These are phyloP conservation scores for Brachylomia viminalis DNA, from an alignment of 2,888 invertebrate genomes.

Conservation along the genomic window DNA sequence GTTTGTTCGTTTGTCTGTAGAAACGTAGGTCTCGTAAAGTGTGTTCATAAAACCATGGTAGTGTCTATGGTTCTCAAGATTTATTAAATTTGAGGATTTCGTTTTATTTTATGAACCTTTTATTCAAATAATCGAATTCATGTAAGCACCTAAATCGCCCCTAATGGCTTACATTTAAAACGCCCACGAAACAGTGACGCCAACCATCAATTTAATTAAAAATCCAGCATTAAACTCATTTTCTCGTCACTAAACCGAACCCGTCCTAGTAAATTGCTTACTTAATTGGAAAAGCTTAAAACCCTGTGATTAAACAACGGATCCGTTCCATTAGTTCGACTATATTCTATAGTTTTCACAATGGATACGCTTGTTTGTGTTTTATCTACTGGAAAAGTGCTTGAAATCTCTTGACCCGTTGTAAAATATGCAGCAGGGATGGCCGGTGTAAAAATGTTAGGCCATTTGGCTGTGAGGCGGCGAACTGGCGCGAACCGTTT, in stretches of 20 bases:
- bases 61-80: neutral
- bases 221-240: slow-evolving; percentile 44
- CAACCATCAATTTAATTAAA: slow-evolving; percentile 41
- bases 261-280: slow-evolving; percentile 54
- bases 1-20: neutral
- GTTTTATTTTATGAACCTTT: neutral
- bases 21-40: neutral
- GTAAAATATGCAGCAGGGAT: slow-evolving; percentile 74
- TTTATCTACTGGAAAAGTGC: slow-evolving; percentile 75
- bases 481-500: slow-evolving; percentile 27
- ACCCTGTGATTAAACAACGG: slow-evolving; percentile 60
- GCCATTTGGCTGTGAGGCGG: slow-evolving; percentile 64
- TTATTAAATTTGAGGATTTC: neutral
- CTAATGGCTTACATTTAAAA: slow-evolving; percentile 9
- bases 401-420: slow-evolving; percentile 72
- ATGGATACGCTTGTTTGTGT: slow-evolving; percentile 56
- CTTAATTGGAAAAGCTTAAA: slow-evolving; percentile 63
- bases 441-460: slow-evolving; percentile 68
- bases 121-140: too few relatives aligned
- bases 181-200: slow-evolving; percentile 12
- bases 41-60: neutral
- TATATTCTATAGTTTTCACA: slow-evolving; percentile 52
- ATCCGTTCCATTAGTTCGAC: slow-evolving; percentile 56
- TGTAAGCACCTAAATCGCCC: slow-evolving; percentile 19
- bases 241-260: slow-evolving; percentile 53